A percentile compares a stretch with the other conserved stretches of the same genome.
Evolutionary conservation across 2,797 vertebrate species (phyloP).

Genomic region (Catamblyrhynchus diadema): DNA sequence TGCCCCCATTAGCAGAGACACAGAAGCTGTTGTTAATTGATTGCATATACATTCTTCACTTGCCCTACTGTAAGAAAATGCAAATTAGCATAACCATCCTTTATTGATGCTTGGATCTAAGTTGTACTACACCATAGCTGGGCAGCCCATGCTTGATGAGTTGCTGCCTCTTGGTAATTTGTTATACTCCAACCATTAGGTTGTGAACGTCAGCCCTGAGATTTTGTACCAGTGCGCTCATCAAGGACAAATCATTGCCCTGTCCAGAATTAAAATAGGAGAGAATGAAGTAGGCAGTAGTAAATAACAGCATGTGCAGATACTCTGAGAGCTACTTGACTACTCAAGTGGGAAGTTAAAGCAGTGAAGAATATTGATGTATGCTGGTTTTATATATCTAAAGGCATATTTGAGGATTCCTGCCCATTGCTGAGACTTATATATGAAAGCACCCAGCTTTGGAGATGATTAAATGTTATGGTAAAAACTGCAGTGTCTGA

Average conservation of each 20-base stretch:
- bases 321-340: neutral
- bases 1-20: neutral
- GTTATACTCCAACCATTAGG: neutral
- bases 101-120: neutral
- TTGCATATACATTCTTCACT: neutral
- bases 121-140: neutral
- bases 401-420: neutral
- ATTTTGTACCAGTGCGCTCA: neutral
- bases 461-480: neutral
- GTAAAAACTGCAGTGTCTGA: neutral
- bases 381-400: neutral
- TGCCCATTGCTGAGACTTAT: neutral
- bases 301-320: neutral
- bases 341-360: neutral
- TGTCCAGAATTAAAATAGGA: neutral
- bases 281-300: neutral
- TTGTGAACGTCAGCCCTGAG: neutral
- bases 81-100: neutral
- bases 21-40: neutral
- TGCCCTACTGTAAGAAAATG: neutral
- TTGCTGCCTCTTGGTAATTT: neutral
- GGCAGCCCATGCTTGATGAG: neutral
- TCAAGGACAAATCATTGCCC: neutral
- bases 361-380: neutral
- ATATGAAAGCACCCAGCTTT: neutral